Evolutionary conservation across 1,140 invertebrate species (phyloP), one percentile per base, ranked within the genome.

Genomic region (Maniola jurtina): DNA sequence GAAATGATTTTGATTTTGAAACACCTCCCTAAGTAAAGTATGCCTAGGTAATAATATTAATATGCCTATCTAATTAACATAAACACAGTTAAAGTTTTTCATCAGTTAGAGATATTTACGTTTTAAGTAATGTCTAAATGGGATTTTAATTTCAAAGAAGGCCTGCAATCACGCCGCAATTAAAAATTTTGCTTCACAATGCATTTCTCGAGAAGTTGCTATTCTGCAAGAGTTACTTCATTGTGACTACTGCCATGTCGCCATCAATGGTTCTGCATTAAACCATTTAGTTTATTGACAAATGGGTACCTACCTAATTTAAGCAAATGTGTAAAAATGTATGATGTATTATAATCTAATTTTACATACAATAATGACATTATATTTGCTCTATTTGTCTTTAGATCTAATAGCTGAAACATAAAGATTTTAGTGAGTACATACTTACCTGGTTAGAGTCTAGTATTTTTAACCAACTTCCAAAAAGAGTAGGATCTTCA

Each of bases 101-200:
- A 55, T n/a, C 5, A 55, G 13, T 55, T 34, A 34, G 5, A 55
- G 25, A 16, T 2, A 34, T 48, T 14, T 48, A 48, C 40, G 38
- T 58, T n/a, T 40, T 40, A 58, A 35, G 11, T 57, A 38, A 57
- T 34, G 47, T 36, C 45, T 40, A 52, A 54, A 40, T 54, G 50
- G 59, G 35, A 50, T 62, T 54, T 62, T 52, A 54, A 47, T 62
- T 62, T 54, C n/a, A 47, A 9, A 52, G 15, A 47, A 42, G 5
- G 15, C 35, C 34, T 16, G 47, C 13, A 54, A 62, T 62, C 13
- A 48, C 48, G n/a, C 6, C 33, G 48, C 60, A 62, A 62, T 62
- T 62, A 55, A 55, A 62, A 54, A 14, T 62, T 54, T 62, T 42
- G 14, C 48, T 40, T 54, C 34, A 52, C 60, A 54, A 52, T 35